These are phyloP conservation scores for Tigriopus japonicus DNA, from an alignment of 1,140 invertebrate species.

Conservation along the genomic window DNA sequence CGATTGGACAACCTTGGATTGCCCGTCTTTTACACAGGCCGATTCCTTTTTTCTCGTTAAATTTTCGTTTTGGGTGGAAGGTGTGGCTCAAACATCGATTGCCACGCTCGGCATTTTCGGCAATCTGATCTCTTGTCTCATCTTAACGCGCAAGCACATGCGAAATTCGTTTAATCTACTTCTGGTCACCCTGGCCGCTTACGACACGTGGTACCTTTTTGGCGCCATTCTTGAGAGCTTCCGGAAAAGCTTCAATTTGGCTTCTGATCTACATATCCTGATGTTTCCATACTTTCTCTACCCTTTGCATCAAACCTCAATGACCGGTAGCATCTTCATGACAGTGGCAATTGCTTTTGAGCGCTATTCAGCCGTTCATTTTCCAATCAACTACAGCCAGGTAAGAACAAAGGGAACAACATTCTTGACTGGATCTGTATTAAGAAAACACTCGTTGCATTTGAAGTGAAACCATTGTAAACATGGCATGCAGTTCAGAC, in stretches of 20 bases:
- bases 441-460: too few species aligned
- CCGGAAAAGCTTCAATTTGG: slow-evolving; percentile 4
- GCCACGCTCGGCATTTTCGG: background rate
- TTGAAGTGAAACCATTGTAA: too few species aligned
- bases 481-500: too few species aligned
- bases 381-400: slow-evolving; percentile 6
- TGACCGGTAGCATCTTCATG: slow-evolving; percentile 13
- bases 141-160: background rate
- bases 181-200: slow-evolving; percentile 3
- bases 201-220: slow-evolving; percentile 5
- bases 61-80: slow-evolving; percentile 6
- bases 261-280: background rate
- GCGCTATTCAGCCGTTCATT: slow-evolving; percentile 9
- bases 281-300: slow-evolving; percentile 14
- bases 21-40: background rate
- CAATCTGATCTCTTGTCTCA: slow-evolving; percentile 1
- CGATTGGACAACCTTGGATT: background rate
- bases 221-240: slow-evolving; percentile 6
- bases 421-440: too few species aligned
- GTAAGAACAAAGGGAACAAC: too few species aligned
- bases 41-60: background rate
- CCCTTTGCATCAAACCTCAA: slow-evolving; percentile 8
- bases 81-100: background rate
- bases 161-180: slow-evolving; percentile 6
- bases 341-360: slow-evolving; percentile 13